These are phyloP conservation scores for Labeo calbasu DNA, from an alignment of 2,797 vertebrate genomes.

Conservation along the genomic window DNA sequence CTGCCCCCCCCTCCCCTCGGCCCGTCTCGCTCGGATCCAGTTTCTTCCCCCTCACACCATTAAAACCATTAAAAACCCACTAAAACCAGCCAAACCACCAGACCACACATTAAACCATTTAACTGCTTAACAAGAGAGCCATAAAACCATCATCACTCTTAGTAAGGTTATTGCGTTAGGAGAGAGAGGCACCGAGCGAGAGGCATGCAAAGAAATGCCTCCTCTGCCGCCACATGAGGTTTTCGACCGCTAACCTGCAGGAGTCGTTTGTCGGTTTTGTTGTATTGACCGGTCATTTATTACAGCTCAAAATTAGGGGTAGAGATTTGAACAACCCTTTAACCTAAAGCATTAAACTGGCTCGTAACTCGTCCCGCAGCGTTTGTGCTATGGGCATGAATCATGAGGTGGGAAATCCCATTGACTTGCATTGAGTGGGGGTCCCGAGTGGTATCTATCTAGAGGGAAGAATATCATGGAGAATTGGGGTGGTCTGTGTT, in stretches of 20 bases:
- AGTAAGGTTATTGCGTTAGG: slow-evolving; percentile 54
- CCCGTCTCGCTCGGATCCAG: slow-evolving; percentile 78
- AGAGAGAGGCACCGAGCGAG: slow-evolving; percentile 29
- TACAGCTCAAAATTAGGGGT: slow-evolving; percentile 14
- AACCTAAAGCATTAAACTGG: slow-evolving; percentile 5
- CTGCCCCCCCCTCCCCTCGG: slow-evolving; percentile 70
- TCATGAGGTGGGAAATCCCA: not conserved
- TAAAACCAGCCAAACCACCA: slow-evolving; percentile 84
- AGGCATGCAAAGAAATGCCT: slow-evolving; percentile 37
- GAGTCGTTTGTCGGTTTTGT: slow-evolving; percentile 34
- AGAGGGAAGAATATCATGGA: not conserved
- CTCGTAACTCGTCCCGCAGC: not conserved
- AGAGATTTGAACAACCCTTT: not conserved
- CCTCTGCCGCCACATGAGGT: slow-evolving; percentile 26
- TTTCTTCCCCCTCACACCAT: slow-evolving; percentile 84
- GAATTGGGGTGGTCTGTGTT: not conserved
- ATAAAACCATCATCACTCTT: slow-evolving; percentile 63
- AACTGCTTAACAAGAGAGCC: slow-evolving; percentile 65
- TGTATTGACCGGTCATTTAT: slow-evolving; percentile 19
- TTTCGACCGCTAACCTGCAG: slow-evolving; percentile 33
- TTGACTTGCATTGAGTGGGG: not conserved
- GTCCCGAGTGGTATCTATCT: too few species aligned
- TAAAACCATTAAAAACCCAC: slow-evolving; percentile 79
- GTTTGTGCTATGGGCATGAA: not conserved
- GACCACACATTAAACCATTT: slow-evolving; percentile 70